Conservation (phyloP, 2,888 invertebrate species). For the Crossocerus cetratus region DNA sequence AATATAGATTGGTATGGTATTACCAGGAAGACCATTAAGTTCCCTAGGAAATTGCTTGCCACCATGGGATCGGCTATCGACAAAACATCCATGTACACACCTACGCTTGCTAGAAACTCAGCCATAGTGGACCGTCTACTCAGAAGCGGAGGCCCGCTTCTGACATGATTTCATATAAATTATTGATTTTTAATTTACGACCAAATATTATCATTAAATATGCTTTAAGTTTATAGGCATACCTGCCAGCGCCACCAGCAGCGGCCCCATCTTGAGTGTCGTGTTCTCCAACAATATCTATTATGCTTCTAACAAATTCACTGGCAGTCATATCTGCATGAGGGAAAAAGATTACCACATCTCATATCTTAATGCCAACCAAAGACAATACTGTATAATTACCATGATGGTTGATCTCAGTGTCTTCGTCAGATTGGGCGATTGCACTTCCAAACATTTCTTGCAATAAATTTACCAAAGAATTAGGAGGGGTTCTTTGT, state of each 20-base stretch:
- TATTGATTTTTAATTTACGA: neutral
- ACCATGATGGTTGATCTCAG: slow-evolving; percentile 26
- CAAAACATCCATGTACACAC: slow-evolving; percentile 26
- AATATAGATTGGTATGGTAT: neutral
- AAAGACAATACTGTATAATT: neutral
- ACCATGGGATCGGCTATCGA: slow-evolving; percentile 18
- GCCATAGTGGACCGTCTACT: slow-evolving; percentile 33
- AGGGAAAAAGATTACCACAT: neutral
- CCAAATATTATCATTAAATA: neutral
- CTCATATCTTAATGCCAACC: neutral
- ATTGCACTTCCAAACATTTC: slow-evolving; percentile 21
- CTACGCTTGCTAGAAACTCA: slow-evolving; percentile 42
- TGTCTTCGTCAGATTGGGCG: slow-evolving; percentile 23
- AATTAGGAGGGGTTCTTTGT: slow-evolving; percentile 27
- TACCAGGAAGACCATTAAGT: neutral
- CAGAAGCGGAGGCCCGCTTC: slow-evolving; percentile 7
- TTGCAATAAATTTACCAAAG: slow-evolving; percentile 30
- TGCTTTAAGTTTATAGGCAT: slow-evolving; percentile 5
- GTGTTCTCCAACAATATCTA: slow-evolving; percentile 32
- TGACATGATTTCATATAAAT: neutral
- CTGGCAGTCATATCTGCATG: slow-evolving; percentile 24
- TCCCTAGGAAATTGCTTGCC: neutral
- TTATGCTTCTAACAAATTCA: slow-evolving; percentile 20
- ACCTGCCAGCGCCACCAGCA: slow-evolving; percentile 40
- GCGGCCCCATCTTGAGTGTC: slow-evolving; percentile 34